Conservation (phyloP, 2,113 vertebrate species). For the Lipotes vexillifer region DNA sequence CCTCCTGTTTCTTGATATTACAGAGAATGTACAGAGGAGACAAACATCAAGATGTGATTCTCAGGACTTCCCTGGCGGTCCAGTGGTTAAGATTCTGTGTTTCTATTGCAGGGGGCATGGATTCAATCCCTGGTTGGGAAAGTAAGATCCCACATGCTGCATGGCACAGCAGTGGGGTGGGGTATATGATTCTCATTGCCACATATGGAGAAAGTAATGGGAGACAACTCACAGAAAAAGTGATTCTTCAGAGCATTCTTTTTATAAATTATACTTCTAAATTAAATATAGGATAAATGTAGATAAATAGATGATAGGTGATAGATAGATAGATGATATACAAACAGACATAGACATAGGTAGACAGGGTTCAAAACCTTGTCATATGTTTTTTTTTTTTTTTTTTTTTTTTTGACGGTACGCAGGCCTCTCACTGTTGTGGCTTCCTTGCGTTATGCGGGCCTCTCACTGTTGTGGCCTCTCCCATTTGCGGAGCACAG, state of each 20-base stretch:
- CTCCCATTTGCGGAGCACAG: too few species aligned
- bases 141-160: too few species aligned
- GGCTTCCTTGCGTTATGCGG: too few species aligned
- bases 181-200: too few species aligned
- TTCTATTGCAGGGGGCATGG: too few species aligned
- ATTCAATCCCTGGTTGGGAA: too few species aligned
- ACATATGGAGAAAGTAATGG: not conserved
- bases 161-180: too few species aligned
- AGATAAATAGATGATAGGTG: not conserved
- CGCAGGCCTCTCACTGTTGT: too few species aligned
- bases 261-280: not conserved
- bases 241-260: not conserved
- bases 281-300: not conserved
- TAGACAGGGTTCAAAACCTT: not conserved
- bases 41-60: not conserved
- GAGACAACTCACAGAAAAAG: not conserved
- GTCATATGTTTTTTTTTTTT: rapidly evolving
- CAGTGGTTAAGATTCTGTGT: too few species aligned
- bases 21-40: not conserved
- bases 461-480: too few species aligned
- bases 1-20: not conserved
- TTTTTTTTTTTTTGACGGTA: too few species aligned
- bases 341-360: not conserved
- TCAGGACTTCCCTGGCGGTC: too few species aligned
- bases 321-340: not conserved